A percentile compares a stretch with the other conserved stretches of the same genome.
These are phyloP conservation scores for Catocala sponsa DNA, from an alignment of 2,888 invertebrate species.

Conservation along the genomic window DNA sequence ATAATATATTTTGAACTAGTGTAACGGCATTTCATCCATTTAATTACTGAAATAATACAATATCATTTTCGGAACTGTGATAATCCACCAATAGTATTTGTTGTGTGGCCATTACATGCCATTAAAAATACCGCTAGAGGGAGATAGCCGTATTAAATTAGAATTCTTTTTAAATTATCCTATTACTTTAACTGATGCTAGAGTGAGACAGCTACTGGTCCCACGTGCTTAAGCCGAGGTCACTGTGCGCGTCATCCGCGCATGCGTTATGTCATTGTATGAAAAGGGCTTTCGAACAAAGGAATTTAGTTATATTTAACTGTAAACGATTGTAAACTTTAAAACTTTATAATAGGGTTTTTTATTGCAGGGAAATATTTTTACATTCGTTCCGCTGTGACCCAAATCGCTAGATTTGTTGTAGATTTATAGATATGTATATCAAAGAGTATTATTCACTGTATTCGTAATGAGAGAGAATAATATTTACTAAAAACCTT, in stretches of 20 bases:
- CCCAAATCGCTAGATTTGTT: constrained; percentile 41
- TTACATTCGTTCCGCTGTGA: constrained; percentile 33
- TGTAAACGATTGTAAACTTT: constrained; percentile 35
- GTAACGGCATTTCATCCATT: no score
- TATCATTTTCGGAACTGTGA: no score
- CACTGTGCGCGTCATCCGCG: constrained; percentile 61
- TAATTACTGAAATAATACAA: no score
- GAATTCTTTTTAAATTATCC: constrained; percentile 31
- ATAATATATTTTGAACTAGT: no score
- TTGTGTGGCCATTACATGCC: no score
- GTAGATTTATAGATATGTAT: constrained; percentile 29
- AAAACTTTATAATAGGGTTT: constrained; percentile 10
- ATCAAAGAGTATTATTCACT: constrained; percentile 21
- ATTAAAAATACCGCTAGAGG: constrained; percentile 34
- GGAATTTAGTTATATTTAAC: constrained; percentile 45
- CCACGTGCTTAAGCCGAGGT: constrained; percentile 58
- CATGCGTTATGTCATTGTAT: constrained; percentile 58
- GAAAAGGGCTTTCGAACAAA: constrained; percentile 66
- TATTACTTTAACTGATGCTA: constrained; percentile 28
- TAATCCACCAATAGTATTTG: no score
- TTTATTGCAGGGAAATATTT: constrained; percentile 8
- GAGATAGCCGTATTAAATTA: constrained; percentile 36
- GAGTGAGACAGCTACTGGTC: constrained; percentile 47
- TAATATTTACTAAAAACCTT: neutral
- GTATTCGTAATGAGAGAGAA: constrained; percentile 7